These are phyloP conservation scores for Albula glossodonta DNA, from an alignment of 2,113 vertebrate genomes.

Conservation along the genomic window DNA sequence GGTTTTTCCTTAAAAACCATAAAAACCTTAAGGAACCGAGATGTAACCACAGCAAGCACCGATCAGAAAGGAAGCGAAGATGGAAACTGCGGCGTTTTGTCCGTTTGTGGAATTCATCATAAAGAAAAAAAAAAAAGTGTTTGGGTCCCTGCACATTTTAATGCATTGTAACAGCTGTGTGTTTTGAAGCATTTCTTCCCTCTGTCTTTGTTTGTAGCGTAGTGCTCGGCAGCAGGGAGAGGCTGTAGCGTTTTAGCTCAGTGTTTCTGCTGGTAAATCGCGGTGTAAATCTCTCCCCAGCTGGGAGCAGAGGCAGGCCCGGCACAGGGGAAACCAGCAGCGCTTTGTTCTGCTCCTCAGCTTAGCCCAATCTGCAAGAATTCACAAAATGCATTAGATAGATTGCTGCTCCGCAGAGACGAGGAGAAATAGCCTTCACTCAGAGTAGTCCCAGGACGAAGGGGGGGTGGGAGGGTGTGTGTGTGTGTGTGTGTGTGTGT, in stretches of 20 bases:
- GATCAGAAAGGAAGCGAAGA: background rate
- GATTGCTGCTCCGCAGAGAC: constrained; percentile 82
- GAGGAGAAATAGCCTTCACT: constrained; percentile 86
- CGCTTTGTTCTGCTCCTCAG: constrained; percentile 86
- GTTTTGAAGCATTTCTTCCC: background rate
- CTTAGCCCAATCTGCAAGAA: constrained; percentile 82
- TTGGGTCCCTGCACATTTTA: background rate
- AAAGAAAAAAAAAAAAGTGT: background rate
- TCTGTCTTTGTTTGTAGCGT: background rate
- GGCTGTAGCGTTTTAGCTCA: constrained; percentile 32
- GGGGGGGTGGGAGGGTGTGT: constrained; percentile 5
- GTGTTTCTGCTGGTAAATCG: constrained; percentile 79
- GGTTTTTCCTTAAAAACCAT: background rate
- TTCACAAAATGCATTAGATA: constrained; percentile 87
- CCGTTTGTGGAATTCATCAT: background rate
- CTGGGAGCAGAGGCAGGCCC: constrained; percentile 72
- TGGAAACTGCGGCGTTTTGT: background rate
- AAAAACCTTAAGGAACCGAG: background rate
- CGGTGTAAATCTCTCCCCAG: constrained; percentile 78
- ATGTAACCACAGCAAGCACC: background rate
- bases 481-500: constrained; percentile 18
- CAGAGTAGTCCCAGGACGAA: constrained; percentile 43
- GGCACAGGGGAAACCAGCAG: constrained; percentile 61
- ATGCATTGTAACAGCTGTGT: background rate
- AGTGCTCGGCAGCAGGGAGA: constrained; percentile 3